Conservation (phyloP, 2,797 vertebrate species). For the Gymnocypris eckloni region DNA sequence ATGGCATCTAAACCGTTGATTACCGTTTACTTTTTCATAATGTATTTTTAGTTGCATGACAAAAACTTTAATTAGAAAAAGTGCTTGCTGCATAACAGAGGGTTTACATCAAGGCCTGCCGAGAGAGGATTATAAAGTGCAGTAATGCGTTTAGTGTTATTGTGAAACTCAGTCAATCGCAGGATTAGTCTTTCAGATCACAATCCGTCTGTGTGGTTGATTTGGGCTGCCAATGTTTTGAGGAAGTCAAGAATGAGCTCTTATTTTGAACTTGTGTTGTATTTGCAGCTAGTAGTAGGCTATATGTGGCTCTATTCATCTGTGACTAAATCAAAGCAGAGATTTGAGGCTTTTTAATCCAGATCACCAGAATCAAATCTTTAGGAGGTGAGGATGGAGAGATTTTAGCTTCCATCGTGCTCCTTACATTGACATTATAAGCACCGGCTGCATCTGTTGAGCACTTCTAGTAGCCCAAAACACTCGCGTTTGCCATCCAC, state of each 20-base stretch:
- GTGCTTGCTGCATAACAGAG: background rate
- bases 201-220: background rate
- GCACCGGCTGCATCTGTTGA: constrained; percentile 51
- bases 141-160: background rate
- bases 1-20: background rate
- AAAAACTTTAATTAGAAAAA: constrained; percentile 1
- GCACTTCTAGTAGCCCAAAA: background rate
- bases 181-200: background rate
- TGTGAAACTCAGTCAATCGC: background rate
- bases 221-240: constrained; percentile 50
- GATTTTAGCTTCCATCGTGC: background rate
- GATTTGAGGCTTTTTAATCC: constrained; percentile 6
- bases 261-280: background rate
- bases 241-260: constrained; percentile 63
- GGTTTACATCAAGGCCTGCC: background rate
- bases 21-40: background rate
- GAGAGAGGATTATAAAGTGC: constrained; percentile 11
- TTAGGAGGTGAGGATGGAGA: background rate
- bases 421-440: background rate
- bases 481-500: background rate
- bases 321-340: background rate
- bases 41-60: background rate
- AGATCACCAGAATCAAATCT: background rate
- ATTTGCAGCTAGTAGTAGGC: background rate
- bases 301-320: background rate